Conservation (phyloP, 2,888 invertebrate genomes). For the Actias luna region DNA sequence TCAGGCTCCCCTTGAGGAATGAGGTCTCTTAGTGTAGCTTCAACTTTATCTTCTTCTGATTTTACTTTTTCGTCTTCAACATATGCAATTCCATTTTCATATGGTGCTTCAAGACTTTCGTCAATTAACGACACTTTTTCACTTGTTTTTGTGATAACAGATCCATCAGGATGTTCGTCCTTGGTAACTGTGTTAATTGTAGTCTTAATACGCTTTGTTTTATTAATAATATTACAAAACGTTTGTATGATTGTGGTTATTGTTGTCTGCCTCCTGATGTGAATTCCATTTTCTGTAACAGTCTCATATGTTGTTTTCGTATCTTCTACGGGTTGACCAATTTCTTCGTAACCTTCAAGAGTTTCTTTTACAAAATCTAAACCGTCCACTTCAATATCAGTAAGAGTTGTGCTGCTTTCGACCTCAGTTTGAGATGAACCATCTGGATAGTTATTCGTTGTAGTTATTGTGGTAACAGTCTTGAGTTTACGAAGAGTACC, state of each 20-base stretch:
- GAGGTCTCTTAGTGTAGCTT: conserved; percentile 42
- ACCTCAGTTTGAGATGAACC: conserved; percentile 34
- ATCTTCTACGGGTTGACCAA: conserved; percentile 48
- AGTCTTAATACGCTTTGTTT: conserved; percentile 55
- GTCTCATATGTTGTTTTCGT: conserved; percentile 42
- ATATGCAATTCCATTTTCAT: conserved; percentile 16
- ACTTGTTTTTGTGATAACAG: conserved; percentile 59
- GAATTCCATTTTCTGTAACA: conserved; percentile 47
- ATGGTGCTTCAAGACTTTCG: conserved; percentile 35
- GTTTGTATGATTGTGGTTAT: conserved; percentile 51
- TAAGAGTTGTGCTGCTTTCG: conserved; percentile 37
- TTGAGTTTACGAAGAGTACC: conserved; percentile 36
- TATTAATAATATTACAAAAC: conserved; percentile 40
- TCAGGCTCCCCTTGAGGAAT: conserved; percentile 39
- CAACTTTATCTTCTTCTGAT: conserved; percentile 32
- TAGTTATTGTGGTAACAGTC: conserved; percentile 32
- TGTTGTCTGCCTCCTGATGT: conserved; percentile 55
- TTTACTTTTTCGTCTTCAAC: conserved; percentile 9
- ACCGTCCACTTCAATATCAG: conserved; percentile 24
- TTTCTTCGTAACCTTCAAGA: conserved; percentile 43
- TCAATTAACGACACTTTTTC: conserved; percentile 63
- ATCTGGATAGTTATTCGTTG: conserved; percentile 41
- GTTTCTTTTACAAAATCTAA: conserved; percentile 34
- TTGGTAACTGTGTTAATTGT: conserved; percentile 57
- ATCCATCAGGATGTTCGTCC: conserved; percentile 69